These are phyloP conservation scores for Pagrus major DNA, from an alignment of 2,113 vertebrate species.

Conservation along the genomic window DNA sequence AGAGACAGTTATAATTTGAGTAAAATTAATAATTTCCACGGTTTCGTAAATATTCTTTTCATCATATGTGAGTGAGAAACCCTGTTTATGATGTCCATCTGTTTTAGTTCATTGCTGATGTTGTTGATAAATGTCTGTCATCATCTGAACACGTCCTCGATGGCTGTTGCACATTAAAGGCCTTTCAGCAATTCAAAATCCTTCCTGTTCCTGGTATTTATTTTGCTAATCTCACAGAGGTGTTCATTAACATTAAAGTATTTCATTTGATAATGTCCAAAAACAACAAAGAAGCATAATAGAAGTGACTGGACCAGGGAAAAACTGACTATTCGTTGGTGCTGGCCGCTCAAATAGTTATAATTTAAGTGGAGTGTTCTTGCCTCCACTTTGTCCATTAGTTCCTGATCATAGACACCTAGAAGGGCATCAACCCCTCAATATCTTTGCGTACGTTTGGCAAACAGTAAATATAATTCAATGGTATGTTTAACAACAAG, in stretches of 20 bases:
- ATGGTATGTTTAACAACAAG: no score
- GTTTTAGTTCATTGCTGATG: not conserved
- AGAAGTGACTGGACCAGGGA: no score
- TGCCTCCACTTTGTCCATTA: no score
- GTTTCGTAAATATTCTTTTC: not conserved
- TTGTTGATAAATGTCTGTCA: no score
- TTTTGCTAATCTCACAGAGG: not conserved
- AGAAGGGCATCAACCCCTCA: no score
- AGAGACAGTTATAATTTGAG: not conserved
- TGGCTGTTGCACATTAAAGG: not conserved
- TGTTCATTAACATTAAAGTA: not conserved
- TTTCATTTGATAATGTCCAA: not conserved
- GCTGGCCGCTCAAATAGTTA: not conserved
- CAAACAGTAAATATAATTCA: no score
- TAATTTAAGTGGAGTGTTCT: no score
- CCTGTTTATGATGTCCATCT: not conserved
- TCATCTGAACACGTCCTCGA: not conserved
- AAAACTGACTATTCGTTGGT: not conserved
- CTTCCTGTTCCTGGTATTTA: not conserved
- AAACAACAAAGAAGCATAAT: not conserved
- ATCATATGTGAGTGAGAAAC: not conserved
- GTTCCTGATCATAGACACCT: no score
- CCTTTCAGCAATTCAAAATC: not conserved
- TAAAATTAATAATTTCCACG: not conserved
- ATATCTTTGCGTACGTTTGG: no score